Conservation (phyloP, 2,888 invertebrate genomes). For the Calephelis perditalis region DNA sequence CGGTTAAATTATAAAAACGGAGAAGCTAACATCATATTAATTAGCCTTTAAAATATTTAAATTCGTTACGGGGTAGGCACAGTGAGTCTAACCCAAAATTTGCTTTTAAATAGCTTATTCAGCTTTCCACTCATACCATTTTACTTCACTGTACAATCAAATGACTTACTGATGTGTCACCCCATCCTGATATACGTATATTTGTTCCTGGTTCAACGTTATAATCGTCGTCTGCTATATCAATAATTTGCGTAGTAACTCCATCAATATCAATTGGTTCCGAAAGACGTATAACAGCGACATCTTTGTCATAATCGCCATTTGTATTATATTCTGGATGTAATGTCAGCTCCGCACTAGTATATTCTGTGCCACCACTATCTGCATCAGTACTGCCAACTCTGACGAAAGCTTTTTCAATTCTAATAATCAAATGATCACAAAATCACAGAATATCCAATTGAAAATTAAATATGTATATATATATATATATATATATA, state of each 20-base stretch:
- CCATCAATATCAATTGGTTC: conserved; percentile 49
- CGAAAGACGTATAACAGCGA: conserved; percentile 51
- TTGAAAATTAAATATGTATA: too few species aligned
- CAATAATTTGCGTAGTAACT: conserved; percentile 38
- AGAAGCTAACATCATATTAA: too few species aligned
- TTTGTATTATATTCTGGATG: conserved; percentile 61
- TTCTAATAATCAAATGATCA: conserved; percentile 38
- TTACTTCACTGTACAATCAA: too few species aligned
- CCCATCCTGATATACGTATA: conserved; percentile 57
- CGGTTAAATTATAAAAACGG: too few species aligned
- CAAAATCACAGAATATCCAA: too few species aligned
- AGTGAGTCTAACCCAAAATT: too few species aligned
- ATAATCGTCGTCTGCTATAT: conserved; percentile 34
- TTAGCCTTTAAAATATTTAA: too few species aligned
- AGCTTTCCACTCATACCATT: too few species aligned
- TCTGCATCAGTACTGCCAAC: conserved; percentile 54
- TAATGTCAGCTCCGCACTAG: conserved; percentile 37
- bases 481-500: too few species aligned
- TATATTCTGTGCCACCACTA: conserved; percentile 58
- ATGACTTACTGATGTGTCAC: conserved; percentile 52
- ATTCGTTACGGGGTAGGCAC: too few species aligned
- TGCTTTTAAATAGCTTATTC: too few species aligned
- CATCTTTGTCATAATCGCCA: conserved; percentile 56
- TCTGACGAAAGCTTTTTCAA: conserved; percentile 42
- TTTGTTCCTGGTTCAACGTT: conserved; percentile 39